These are phyloP conservation scores for Anguilla pacifica DNA, from an alignment of 2,797 vertebrate species.

Conservation along the genomic window DNA sequence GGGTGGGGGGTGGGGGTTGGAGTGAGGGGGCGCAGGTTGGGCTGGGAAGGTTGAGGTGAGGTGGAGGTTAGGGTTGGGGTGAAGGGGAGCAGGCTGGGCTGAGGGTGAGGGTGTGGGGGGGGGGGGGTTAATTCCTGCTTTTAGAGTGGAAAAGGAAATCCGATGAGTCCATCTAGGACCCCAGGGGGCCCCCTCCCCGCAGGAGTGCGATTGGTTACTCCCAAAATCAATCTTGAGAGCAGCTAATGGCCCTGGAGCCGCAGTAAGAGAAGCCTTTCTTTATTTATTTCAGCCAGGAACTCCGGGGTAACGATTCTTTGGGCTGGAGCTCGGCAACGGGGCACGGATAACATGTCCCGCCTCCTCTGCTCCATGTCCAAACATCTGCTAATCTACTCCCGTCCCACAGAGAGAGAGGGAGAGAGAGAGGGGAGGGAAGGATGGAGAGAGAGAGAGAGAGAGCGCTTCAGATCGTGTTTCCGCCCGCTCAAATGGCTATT, in stretches of 20 bases:
- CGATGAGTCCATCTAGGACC: constrained; percentile 21
- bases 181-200: constrained; percentile 23
- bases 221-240: constrained; percentile 48
- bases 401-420: not conserved
- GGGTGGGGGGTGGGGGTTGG: no score
- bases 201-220: constrained; percentile 33
- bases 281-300: constrained; percentile 45
- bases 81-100: no score
- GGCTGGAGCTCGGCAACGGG: constrained; percentile 42
- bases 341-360: constrained; percentile 43
- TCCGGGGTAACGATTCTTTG: constrained; percentile 40
- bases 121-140: not conserved
- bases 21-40: no score
- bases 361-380: constrained; percentile 37
- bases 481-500: constrained; percentile 65
- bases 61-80: no score
- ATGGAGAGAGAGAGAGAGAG: not conserved
- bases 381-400: constrained; percentile 49
- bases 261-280: constrained; percentile 47
- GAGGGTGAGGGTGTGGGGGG: not conserved
- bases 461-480: constrained; percentile 63
- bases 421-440: no score
- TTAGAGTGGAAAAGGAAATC: constrained; percentile 19
- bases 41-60: no score
- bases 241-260: constrained; percentile 51